Percentiles rank a stretch among this genome's conserved stretches.
Conservation (phyloP, 2,888 invertebrate genomes). For the Tetranychus piercei region DNA sequence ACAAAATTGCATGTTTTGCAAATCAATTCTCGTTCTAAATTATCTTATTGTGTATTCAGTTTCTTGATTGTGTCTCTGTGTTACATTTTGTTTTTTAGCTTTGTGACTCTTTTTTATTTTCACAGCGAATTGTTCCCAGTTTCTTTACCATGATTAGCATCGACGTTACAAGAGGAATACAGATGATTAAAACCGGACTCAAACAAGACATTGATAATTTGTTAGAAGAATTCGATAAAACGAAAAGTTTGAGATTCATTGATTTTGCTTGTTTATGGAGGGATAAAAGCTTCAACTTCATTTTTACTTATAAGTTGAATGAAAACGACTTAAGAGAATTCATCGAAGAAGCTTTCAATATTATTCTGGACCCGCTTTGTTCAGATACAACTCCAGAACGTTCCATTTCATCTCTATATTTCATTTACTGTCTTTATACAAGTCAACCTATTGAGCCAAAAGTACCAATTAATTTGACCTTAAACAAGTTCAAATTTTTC, state of each 20-base stretch:
- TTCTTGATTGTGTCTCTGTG: too few species aligned
- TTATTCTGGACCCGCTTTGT: neutral
- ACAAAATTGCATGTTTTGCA: too few species aligned
- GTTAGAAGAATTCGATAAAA: neutral
- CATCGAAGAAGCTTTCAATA: neutral
- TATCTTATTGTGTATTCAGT: too few species aligned
- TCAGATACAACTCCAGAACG: neutral
- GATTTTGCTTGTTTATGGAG: constrained; percentile 5
- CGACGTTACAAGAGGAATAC: neutral
- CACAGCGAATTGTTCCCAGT: neutral
- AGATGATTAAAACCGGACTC: neutral
- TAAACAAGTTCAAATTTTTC: neutral
- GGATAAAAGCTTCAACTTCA: neutral
- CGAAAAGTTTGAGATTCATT: neutral
- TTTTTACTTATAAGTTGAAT: constrained; percentile 12
- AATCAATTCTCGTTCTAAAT: too few species aligned
- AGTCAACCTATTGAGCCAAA: constrained; percentile 4
- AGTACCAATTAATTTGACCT: neutral
- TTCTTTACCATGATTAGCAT: constrained; percentile 5
- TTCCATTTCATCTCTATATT: neutral
- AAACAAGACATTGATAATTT: neutral
- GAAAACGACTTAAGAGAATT: neutral
- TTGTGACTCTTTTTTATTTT: neutral
- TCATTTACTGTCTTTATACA: neutral
- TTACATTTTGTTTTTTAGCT: neutral